These are phyloP conservation scores for Pipistrellus kuhlii DNA, from an alignment of 2,797 vertebrate species.

Conservation along the genomic window DNA sequence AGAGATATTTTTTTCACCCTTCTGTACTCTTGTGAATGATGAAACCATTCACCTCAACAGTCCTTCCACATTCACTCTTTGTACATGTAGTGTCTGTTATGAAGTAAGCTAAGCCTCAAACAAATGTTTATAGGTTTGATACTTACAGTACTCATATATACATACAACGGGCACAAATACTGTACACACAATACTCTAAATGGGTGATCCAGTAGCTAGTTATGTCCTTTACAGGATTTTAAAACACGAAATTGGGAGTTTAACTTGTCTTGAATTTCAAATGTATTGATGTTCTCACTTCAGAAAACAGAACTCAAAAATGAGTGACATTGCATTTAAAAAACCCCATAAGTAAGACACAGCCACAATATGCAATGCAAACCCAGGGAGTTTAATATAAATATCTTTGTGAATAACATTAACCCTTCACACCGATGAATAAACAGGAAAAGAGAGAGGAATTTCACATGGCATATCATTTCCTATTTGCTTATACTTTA, in stretches of 20 bases:
- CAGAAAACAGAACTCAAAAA: not conserved
- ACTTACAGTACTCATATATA: not conserved
- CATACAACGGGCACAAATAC: not conserved
- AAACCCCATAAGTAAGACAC: not conserved
- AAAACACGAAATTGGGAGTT: not conserved
- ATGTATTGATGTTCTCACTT: not conserved
- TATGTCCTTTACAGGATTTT: not conserved
- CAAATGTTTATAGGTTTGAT: not conserved
- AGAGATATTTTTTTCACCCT: not conserved
- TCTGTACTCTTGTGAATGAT: not conserved
- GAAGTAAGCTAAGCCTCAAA: not conserved
- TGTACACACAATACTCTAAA: not conserved
- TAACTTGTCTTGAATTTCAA: not conserved
- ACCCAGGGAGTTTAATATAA: not conserved
- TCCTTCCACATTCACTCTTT: not conserved
- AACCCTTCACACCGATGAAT: not conserved
- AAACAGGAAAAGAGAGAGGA: not conserved
- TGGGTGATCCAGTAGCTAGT: not conserved
- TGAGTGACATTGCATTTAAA: not conserved
- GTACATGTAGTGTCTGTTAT: not conserved
- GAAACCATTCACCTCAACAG: not conserved
- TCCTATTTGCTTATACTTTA: not conserved
- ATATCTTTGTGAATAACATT: not conserved
- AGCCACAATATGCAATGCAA: not conserved
- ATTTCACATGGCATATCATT: not conserved